Percentiles rank a stretch among this genome's conserved stretches.
Evolutionary conservation across 2,113 vertebrate species (phyloP).

Genomic region (Calidris pygmaea): DNA sequence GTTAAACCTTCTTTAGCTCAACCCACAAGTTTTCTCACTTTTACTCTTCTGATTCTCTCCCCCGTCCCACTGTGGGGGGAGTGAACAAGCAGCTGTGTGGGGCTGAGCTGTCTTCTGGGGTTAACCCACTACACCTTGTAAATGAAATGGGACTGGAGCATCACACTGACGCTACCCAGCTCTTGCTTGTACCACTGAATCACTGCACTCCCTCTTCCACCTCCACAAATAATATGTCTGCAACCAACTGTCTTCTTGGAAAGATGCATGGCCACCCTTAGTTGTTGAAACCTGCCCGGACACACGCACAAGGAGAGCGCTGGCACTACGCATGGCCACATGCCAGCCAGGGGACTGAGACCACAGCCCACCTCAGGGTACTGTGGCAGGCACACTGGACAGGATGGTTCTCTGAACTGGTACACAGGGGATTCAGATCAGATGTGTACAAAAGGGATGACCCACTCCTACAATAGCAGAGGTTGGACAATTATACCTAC

Average conservation of each 20-base stretch:
- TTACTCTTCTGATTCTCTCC: background rate
- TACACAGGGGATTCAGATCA: background rate
- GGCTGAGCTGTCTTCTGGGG: too few species aligned
- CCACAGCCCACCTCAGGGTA: background rate
- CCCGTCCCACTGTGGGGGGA: too few species aligned
- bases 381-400: background rate
- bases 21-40: background rate
- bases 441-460: background rate
- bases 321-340: background rate
- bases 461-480: background rate
- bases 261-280: background rate
- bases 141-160: background rate
- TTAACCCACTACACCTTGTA: background rate
- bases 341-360: accelerated
- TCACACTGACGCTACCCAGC: background rate
- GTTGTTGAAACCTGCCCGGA: accelerated
- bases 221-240: background rate
- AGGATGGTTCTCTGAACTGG: background rate
- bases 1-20: background rate
- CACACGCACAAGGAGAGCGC: accelerated
- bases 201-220: background rate
- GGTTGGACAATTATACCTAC: background rate
- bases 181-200: background rate
- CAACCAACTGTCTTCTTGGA: background rate
- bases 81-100: accelerated